Conservation (phyloP, 2,888 invertebrate genomes). For the Watsonalla cultraria region DNA sequence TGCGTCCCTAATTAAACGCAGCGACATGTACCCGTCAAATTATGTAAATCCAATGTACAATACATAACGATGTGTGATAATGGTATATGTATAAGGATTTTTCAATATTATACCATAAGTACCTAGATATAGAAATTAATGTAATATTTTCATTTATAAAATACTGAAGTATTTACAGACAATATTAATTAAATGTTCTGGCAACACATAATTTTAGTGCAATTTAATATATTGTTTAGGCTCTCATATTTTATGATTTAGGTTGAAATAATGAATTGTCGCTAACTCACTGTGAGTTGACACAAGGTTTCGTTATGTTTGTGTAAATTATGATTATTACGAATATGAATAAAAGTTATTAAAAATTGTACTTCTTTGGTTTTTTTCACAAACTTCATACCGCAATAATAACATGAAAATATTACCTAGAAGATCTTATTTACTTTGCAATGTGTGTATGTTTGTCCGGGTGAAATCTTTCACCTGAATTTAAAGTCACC, state of each 20-base stretch:
- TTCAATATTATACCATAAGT: conserved; percentile 31
- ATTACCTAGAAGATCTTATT: too few relatives aligned
- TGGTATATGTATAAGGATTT: conserved; percentile 22
- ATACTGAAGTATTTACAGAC: background rate
- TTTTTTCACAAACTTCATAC: too few relatives aligned
- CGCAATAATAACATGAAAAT: too few relatives aligned
- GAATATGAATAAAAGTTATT: conserved; percentile 69
- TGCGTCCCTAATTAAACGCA: background rate
- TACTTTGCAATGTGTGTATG: too few relatives aligned
- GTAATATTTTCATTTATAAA: background rate
- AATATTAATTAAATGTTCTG: conserved; percentile 7
- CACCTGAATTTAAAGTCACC: too few relatives aligned
- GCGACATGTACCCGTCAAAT: background rate
- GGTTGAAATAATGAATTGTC: conserved; percentile 23
- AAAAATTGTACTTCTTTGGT: conserved; percentile 45
- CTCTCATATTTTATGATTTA: conserved; percentile 14
- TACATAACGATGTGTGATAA: conserved; percentile 24
- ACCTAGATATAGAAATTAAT: conserved; percentile 18
- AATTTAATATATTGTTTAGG: conserved; percentile 14
- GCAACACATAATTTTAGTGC: conserved; percentile 20
- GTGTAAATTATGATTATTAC: conserved; percentile 71
- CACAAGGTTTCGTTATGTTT: conserved; percentile 72
- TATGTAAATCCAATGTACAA: background rate
- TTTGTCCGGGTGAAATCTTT: too few relatives aligned
- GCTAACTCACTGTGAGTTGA: conserved; percentile 42